Conservation (phyloP, 2,797 vertebrate genomes). For the Cheirogaleus major region DNA sequence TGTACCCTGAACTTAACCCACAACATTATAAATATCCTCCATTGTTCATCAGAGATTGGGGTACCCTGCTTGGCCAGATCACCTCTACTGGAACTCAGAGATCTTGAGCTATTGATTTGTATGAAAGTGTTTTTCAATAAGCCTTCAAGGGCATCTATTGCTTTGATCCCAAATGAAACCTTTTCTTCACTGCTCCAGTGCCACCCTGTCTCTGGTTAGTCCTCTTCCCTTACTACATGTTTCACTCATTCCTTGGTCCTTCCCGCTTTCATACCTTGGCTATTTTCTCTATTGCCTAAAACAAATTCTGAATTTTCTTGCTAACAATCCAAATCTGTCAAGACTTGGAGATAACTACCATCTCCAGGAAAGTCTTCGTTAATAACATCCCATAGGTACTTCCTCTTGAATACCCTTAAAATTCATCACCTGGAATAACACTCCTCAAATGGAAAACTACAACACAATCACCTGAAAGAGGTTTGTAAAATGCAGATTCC, state of each 20-base stretch:
- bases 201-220: not conserved
- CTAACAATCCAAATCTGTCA: not conserved
- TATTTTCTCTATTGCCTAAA: not conserved
- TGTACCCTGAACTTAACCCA: not conserved
- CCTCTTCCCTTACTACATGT: not conserved
- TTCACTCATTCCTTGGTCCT: not conserved
- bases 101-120: not conserved
- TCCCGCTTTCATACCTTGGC: not conserved
- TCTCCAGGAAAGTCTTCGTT: not conserved
- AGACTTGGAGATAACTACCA: not conserved
- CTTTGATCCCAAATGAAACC: not conserved
- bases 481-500: not conserved
- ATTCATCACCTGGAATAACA: not conserved
- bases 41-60: not conserved
- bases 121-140: not conserved
- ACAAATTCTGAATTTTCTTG: not conserved
- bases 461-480: not conserved
- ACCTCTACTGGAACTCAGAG: not conserved
- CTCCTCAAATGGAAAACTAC: not conserved
- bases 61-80: not conserved
- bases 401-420: not conserved
- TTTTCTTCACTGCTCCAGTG: not conserved
- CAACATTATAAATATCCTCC: not conserved
- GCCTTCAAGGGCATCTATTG: not conserved
- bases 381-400: not conserved